Base-by-base conservation (phyloP, 2,113 vertebrate species). In the Gila orcuttii region DNA sequence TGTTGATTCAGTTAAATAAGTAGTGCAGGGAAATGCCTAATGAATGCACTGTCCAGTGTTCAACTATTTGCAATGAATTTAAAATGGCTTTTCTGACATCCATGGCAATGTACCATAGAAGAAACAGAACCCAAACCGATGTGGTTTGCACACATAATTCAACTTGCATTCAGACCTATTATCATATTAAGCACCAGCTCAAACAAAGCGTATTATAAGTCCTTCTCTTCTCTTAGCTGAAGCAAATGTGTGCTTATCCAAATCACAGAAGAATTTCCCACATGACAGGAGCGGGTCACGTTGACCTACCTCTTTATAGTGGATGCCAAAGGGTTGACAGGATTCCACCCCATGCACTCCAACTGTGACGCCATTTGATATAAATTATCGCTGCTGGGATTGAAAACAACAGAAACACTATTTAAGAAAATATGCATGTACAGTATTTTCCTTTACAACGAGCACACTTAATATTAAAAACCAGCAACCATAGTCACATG, bases 311-410 rank as follows among this genome's bases (percentile, higher is more conserved):
- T 96, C 93, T 99, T 98, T 74, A 97, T 92, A 19, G 95, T 96
- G 86, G 96, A 95, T 87, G 96, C 95, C 93, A 98, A 91, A 47
- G 93, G 76, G 93, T 95, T 99, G 95, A 98, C 97, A 86, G 97
- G 96, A 89, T 97, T 98, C 97, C 97, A 98, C 83, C 95, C 96
- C 96, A 98, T 96, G 94, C 97, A 98, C 92, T 98, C 97, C 88
- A 99, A 95, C 93, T 97, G 96, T 77, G 97, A 98, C 85, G 97
- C 97, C 97, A 99, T 98, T 94, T 98, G 96, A 95, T 97, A 98
- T 90, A 99, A 95, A 95, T 98, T 97, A 92, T 98, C 97, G 88
- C 96, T 96, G 93, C 94, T 93, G 90, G 93, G 90, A 95, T 82
- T 90, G 25, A 91, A 90, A 94, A 93, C 78, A 88, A 87, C 59